phyloP scores from a whole-genome alignment of 2,888 invertebrate genomes.

The Diadromus collaris region DNA sequence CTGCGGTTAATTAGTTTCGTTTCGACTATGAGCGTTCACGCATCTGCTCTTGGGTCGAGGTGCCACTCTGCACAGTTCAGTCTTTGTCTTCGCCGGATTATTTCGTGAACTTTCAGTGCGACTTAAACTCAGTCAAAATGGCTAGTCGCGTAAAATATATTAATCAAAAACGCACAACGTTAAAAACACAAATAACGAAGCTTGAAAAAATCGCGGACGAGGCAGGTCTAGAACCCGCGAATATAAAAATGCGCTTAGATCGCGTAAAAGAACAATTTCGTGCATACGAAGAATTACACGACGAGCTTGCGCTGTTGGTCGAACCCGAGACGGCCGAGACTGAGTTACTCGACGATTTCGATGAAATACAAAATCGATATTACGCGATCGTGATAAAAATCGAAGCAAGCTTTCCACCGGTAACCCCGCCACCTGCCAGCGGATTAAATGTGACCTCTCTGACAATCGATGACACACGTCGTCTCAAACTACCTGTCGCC shows the following conservation, averaged over 20 bases:
- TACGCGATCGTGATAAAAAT: slow-evolving; percentile 42
- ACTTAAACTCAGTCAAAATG: slow-evolving; percentile 27
- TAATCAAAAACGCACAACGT: slow-evolving; percentile 47
- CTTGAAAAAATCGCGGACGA: slow-evolving; percentile 45
- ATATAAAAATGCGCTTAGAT: slow-evolving; percentile 33
- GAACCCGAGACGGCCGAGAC: slow-evolving; percentile 22
- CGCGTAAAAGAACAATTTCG: slow-evolving; percentile 35
- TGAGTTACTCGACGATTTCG: slow-evolving; percentile 31
- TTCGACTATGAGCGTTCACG: slow-evolving; percentile 20
- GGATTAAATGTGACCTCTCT: slow-evolving; percentile 25
- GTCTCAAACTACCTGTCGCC: slow-evolving; percentile 38
- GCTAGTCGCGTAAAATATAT: slow-evolving; percentile 42
- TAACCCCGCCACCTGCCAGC: neutral
- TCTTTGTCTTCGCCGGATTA: neutral
- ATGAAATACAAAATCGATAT: slow-evolving; percentile 36
- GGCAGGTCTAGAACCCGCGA: slow-evolving; percentile 13
- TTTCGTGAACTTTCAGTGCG: slow-evolving; percentile 23
- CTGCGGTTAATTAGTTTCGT: slow-evolving; percentile 16
- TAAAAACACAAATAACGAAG: slow-evolving; percentile 45
- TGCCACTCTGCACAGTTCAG: neutral
- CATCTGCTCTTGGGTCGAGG: slow-evolving; percentile 11
- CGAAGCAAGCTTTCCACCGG: neutral
- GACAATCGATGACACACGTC: slow-evolving; percentile 29
- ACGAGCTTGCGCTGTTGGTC: slow-evolving; percentile 44
- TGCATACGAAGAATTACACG: slow-evolving; percentile 44